Percentiles rank a stretch among this genome's conserved stretches.
Conservation (phyloP, 2,888 invertebrate species). For the Anthophora plumipes region DNA sequence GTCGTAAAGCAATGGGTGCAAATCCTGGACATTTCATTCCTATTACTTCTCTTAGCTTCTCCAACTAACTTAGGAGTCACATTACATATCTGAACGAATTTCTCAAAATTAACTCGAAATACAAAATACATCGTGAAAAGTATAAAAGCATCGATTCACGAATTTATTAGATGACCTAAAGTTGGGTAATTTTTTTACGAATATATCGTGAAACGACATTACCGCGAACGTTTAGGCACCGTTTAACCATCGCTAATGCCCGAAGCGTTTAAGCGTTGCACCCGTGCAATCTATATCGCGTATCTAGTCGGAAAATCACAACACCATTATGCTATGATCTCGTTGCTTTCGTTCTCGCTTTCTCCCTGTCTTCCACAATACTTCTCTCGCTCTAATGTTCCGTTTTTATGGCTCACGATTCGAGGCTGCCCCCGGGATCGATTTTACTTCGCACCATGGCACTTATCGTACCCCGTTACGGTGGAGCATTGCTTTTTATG, state of each 20-base stretch:
- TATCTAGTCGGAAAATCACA: slow-evolving; percentile 80
- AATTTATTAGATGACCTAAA: too few species aligned
- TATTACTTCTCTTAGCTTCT: too few species aligned
- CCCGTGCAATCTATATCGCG: slow-evolving; percentile 60
- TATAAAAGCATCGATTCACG: too few species aligned
- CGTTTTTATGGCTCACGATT: slow-evolving; percentile 82
- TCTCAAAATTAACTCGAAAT: too few species aligned
- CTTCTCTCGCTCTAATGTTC: slow-evolving; percentile 73
- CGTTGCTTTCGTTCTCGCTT: slow-evolving; percentile 36
- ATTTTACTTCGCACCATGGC: slow-evolving; percentile 78
- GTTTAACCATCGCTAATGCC: slow-evolving; percentile 69
- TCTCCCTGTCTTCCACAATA: slow-evolving; percentile 41
- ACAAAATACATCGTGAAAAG: too few species aligned
- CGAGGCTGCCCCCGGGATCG: slow-evolving; percentile 80
- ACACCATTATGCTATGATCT: slow-evolving; percentile 77
- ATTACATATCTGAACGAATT: too few species aligned
- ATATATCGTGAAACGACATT: background rate
- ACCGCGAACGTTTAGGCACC: slow-evolving; percentile 20
- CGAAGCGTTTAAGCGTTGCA: slow-evolving; percentile 73
- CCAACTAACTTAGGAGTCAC: too few species aligned
- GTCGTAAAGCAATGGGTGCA: too few species aligned
- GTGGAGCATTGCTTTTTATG: slow-evolving; percentile 84
- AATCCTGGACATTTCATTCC: too few species aligned
- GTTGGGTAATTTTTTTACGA: background rate
- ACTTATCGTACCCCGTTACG: slow-evolving; percentile 84